These are phyloP conservation scores for Grallaria varia DNA, from an alignment of 2,113 vertebrate genomes.

Conservation along the genomic window DNA sequence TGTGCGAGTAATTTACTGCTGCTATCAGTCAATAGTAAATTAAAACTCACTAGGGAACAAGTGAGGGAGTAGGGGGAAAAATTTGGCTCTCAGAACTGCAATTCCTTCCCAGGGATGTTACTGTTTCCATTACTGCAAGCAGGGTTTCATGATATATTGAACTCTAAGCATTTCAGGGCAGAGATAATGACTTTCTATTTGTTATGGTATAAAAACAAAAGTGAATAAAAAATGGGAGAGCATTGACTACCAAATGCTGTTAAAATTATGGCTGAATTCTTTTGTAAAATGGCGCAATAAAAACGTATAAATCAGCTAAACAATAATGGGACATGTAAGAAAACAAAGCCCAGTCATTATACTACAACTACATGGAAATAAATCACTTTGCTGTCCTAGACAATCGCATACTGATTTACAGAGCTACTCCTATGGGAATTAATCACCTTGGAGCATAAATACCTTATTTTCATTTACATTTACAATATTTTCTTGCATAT, in stretches of 20 bases:
- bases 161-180: conserved; percentile 51
- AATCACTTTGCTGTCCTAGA: conserved; percentile 20
- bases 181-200: conserved; percentile 59
- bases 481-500: neutral
- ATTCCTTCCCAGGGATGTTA: conserved; percentile 64
- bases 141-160: conserved; percentile 55
- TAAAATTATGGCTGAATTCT: conserved; percentile 44
- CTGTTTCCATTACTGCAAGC: conserved; percentile 60
- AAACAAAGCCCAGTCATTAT: conserved; percentile 32
- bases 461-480: conserved; percentile 6
- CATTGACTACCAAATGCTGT: conserved; percentile 40
- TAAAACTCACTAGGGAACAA: conserved; percentile 51
- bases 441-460: neutral
- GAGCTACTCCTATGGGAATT: neutral
- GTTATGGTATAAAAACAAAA: conserved; percentile 3
- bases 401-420: neutral
- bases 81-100: conserved; percentile 28
- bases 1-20: conserved; percentile 55
- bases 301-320: conserved; percentile 34
- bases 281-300: neutral
- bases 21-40: conserved; percentile 62
- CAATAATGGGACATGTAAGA: conserved; percentile 14
- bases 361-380: neutral
- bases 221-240: neutral
- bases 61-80: conserved; percentile 48